A percentile compares a stretch with the other conserved stretches of the same genome.
Conservation (phyloP, 2,113 vertebrate species). For the Microcebus lehilahytsara region DNA sequence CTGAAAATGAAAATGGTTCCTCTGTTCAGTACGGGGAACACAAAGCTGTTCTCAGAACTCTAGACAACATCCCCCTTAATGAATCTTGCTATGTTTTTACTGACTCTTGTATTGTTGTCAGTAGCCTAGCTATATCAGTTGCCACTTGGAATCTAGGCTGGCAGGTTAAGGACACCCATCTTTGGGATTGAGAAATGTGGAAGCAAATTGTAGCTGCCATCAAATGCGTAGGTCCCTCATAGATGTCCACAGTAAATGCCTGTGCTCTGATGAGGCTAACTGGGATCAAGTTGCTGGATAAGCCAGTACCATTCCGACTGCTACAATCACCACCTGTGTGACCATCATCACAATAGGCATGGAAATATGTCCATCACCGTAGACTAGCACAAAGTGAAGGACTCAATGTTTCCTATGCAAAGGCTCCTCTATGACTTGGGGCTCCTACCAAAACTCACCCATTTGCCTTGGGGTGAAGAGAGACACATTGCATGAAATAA, state of each 20-base stretch:
- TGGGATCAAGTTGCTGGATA: neutral
- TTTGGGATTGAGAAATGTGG: neutral
- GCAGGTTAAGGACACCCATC: neutral
- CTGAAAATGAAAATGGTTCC: neutral
- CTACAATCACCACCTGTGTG: neutral
- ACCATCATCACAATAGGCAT: neutral
- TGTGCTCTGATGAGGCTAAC: neutral
- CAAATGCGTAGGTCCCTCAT: neutral
- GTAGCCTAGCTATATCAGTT: neutral
- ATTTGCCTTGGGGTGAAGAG: neutral
- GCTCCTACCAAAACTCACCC: neutral
- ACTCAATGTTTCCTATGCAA: neutral
- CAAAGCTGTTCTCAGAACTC: neutral
- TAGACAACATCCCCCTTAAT: neutral
- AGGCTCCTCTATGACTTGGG: neutral
- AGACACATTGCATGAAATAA: neutral
- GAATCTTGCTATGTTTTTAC: neutral
- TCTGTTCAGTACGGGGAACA: neutral
- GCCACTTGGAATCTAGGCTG: neutral
- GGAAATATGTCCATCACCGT: neutral
- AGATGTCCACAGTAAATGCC: neutral
- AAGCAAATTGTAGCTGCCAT: neutral
- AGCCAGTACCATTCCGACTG: accelerated
- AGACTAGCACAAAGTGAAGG: neutral
- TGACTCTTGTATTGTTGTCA: neutral